phyloP scores from a whole-genome alignment of 2,888 invertebrate genomes.

The Pammene aurita region DNA sequence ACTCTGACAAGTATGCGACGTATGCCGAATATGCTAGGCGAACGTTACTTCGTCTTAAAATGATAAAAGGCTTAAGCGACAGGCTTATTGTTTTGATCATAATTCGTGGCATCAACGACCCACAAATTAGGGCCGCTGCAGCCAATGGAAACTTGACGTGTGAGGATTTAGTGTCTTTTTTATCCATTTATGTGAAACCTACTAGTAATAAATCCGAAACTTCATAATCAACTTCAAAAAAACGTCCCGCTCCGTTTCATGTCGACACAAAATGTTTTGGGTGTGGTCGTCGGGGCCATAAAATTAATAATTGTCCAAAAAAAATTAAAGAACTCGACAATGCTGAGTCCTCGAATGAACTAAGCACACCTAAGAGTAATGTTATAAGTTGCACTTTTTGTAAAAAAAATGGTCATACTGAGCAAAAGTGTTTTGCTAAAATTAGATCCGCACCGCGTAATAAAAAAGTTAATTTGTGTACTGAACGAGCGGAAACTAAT shows the following conservation, averaged over 20 bases:
- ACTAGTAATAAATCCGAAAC: neutral
- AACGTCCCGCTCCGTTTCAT: neutral
- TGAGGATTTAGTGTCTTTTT: neutral
- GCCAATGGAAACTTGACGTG: neutral
- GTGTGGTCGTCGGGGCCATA: neutral
- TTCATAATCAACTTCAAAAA: neutral
- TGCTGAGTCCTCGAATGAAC: no score
- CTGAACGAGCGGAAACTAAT: no score
- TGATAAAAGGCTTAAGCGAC: conserved; percentile 1
- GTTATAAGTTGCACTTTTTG: conserved; percentile 2
- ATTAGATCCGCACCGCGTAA: neutral
- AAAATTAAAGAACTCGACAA: no score
- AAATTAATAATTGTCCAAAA: conserved; percentile 12
- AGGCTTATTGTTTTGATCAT: neutral
- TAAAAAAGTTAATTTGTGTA: no score
- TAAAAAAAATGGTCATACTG: conserved; percentile 12
- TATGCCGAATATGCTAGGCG: conserved; percentile 25
- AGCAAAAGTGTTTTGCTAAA: conserved; percentile 6
- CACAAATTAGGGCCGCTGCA: neutral
- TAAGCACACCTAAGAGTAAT: neutral
- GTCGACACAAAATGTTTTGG: neutral
- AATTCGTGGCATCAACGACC: neutral
- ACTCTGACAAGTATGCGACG: conserved; percentile 15
- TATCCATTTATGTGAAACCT: conserved; percentile 7
- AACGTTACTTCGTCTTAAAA: conserved; percentile 12